A percentile compares a stretch with the other conserved stretches of the same genome.
Evolutionary conservation across 2,797 vertebrate genomes (phyloP).

Genomic region (Kryptopterus vitreolus): DNA sequence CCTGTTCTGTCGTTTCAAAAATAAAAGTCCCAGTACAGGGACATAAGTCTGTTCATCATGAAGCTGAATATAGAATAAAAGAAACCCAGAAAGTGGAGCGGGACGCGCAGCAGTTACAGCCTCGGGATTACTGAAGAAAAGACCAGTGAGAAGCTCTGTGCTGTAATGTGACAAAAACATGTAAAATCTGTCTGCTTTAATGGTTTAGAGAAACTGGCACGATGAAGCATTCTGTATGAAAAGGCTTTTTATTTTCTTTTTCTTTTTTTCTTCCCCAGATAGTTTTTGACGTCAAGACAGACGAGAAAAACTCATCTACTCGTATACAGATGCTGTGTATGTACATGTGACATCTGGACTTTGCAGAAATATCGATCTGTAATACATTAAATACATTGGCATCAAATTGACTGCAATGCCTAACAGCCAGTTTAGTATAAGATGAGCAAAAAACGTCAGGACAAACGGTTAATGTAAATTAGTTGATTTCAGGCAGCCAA

Average conservation of each 20-base stretch:
- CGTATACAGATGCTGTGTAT: neutral
- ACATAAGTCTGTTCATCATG: no score
- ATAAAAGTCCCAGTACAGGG: conserved; percentile 8
- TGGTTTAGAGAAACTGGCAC: no score
- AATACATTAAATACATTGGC: neutral
- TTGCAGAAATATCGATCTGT: neutral
- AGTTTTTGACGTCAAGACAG: neutral
- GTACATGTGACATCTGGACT: neutral
- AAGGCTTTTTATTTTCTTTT: neutral
- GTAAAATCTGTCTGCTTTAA: no score
- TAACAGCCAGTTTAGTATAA: neutral
- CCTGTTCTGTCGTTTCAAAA: conserved; percentile 17
- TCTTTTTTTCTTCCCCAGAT: no score
- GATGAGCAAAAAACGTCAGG: neutral
- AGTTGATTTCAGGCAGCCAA: neutral
- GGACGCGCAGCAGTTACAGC: no score
- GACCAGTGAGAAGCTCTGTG: no score
- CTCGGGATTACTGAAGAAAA: no score
- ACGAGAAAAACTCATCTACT: neutral
- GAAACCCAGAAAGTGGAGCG: no score
- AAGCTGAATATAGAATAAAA: no score
- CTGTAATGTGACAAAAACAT: no score
- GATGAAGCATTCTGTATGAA: neutral
- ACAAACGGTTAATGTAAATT: neutral
- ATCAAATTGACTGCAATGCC: no score